Evolutionary conservation across 2,797 vertebrate genomes (phyloP), one percentile per base, ranked within the genome.

Genomic region (Pangasius djambal): DNA sequence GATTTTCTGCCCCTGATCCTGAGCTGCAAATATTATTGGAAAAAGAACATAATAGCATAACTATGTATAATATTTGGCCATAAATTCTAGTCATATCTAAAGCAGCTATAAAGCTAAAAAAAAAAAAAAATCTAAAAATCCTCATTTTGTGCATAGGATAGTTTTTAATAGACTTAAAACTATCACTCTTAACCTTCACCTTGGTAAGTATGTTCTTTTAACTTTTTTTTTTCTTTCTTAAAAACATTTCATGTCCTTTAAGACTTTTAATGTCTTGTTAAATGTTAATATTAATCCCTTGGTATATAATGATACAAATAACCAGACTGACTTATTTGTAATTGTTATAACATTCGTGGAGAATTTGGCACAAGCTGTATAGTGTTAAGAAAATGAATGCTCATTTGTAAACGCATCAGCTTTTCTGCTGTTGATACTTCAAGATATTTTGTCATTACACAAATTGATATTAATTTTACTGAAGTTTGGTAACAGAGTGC

Each of bases 1-100:
- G 0, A 98, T 89, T 89, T 96, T 96, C 22, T 92, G 61, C 6
- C 48, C 48, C 3, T 93, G 88, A 6, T 78, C 78, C 50, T 95
- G 92, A 3, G 89, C 96, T 97, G 92, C 31, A 85, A 87, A 78
- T 81, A 89, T 6, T 89, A 74, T 90, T 31, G 50, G 7, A 6
- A 79, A 61, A 10, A 31, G 63, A 50, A 61, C 20, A 86, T n/a
- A 34, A 40, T 28, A 57, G 5, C 57, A 28, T 28, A 69, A 34
- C 18, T 31, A 37, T 16, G 57, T 83, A n/a, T 63, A 65, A 83
- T 16, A 44, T 40, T 61, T 44, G 63, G 10, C 57, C 16, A 61
- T 13, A 61, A 59, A 61, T 6, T 44, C 9, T 18, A 22, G 16
- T 83, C 59, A 31, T 16, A 48, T 83, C 15, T 40, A 40, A 81